Evolutionary conservation across 2,888 invertebrate species (phyloP).

Genomic region (Lepidochrysops patricia): DNA sequence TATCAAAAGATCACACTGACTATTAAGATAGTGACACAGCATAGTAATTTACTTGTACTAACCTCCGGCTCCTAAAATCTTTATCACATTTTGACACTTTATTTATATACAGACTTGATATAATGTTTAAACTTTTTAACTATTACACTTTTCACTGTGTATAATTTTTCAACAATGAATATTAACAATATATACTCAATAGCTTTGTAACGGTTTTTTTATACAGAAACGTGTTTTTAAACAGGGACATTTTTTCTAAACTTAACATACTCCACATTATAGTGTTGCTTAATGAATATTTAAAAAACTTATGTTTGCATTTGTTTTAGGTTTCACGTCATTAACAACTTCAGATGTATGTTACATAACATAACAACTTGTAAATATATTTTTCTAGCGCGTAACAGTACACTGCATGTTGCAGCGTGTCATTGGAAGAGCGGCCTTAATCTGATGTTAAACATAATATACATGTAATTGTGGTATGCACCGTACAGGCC

Average conservation of each 20-base stretch:
- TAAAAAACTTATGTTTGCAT: no score
- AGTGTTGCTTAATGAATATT: no score
- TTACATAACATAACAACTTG: not conserved
- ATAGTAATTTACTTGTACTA: not conserved
- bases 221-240: no score
- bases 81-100: not conserved
- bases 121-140: no score
- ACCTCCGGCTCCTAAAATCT: not conserved
- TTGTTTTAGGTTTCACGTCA: no score
- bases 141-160: no score
- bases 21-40: not conserved
- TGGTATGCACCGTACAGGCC: conserved; percentile 55
- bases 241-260: no score
- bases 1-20: not conserved
- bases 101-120: not conserved
- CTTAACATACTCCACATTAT: no score
- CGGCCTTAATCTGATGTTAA: conserved; percentile 26
- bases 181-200: no score
- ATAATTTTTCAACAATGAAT: no score
- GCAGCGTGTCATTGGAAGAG: conserved; percentile 25
- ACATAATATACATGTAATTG: conserved; percentile 43
- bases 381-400: not conserved
- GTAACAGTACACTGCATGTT: conserved; percentile 12
- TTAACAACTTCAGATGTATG: not conserved
- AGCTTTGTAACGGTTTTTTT: no score